Base-by-base conservation (phyloP, 2,888 invertebrate genomes). In the Gastracanthus pulcherrimus region DNA sequence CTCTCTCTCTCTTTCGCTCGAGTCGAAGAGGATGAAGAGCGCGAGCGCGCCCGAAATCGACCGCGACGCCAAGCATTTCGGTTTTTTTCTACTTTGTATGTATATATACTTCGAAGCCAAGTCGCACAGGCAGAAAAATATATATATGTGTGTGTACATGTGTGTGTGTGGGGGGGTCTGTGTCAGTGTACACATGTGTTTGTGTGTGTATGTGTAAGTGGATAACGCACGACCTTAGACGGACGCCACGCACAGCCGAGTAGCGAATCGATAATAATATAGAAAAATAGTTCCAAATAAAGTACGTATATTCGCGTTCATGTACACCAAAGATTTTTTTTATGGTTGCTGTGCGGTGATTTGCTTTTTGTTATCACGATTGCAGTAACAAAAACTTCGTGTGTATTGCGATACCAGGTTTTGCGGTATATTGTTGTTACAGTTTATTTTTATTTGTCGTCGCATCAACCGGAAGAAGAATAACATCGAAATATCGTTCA, bases 51-150 rank as follows among this genome's bases (percentile, higher is more conserved):
- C 66, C 34, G 26, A 29, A 62, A 62, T 62, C 62, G 67, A 23
- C 23, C 38, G 23, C 34, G 36, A 19, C 66, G 41, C 66, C 23
- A 19, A n/a, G 67, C 45, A 41, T 41, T 23, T 29, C 45, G 26
- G 23, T 60, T 72, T 71, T 29, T 58, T n/a, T 71, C 34, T 71
- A 34, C 48, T 7, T 23, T 58, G 48, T 38, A 51, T 58, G 19
- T 71, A 51, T 55, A 23, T 26, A 58, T 13, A 45, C 58, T 76
- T 58, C 64, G 62, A 77, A 77, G 62, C 69, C 70, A 62, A 66
- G 69, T 69, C 36, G 76, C 64, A 74, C 34, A 66, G 66, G 72
- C 79, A 26, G 72, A 79, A 67, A 78, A 77, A 77, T 79, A 45
- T 76, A 71, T 23, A 31, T 45, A 76, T 19, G 34, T 62, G 48